Percentiles rank a stretch among this genome's conserved stretches.
These are phyloP conservation scores for Australoheros scitulus DNA, from an alignment of 2,113 vertebrate genomes.

Conservation along the genomic window DNA sequence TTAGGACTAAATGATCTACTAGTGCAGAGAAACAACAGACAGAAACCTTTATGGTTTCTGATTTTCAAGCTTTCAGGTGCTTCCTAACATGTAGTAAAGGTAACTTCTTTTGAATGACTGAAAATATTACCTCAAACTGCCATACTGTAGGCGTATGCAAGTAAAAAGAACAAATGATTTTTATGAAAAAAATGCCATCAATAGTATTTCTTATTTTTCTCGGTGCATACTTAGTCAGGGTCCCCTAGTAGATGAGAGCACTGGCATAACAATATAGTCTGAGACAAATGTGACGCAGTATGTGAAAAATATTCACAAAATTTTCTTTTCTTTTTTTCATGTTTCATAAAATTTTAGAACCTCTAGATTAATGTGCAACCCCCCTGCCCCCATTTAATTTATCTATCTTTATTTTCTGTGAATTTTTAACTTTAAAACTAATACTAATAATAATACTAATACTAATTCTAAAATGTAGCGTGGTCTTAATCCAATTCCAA, in stretches of 20 bases:
- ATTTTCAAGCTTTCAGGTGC: background rate
- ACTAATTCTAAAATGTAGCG: background rate
- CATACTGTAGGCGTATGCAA: background rate
- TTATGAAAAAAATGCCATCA: background rate
- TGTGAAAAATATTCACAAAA: too few relatives aligned
- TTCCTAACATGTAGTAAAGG: background rate
- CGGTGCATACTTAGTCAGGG: background rate
- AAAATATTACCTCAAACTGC: background rate
- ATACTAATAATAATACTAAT: background rate
- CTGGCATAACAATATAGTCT: background rate
- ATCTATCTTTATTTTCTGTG: background rate
- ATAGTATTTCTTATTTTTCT: background rate
- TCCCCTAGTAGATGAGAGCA: background rate
- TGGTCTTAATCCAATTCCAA: too few relatives aligned
- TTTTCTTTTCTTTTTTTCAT: too few relatives aligned
- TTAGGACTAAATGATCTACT: background rate
- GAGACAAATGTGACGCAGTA: background rate
- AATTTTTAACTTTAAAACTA: background rate
- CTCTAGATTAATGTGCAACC: too few relatives aligned
- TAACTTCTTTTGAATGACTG: background rate
- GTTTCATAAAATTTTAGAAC: background rate
- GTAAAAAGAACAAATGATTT: background rate
- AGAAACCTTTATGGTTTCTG: background rate
- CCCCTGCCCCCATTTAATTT: background rate
- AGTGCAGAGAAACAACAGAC: background rate